phyloP scores from a whole-genome alignment of 2,113 vertebrate species.

The Channa argus region DNA sequence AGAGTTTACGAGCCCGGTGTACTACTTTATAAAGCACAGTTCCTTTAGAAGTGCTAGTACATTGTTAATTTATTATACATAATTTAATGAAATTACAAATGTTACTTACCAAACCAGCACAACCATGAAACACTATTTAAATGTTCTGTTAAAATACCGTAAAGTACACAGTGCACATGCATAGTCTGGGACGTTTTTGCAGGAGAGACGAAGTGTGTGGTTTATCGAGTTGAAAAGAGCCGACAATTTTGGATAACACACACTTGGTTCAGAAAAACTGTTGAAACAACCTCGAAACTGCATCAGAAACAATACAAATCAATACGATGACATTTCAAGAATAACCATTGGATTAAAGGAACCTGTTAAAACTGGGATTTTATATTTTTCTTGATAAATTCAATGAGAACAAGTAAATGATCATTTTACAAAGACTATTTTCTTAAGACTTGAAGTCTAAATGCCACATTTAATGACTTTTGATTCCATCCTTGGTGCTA shows the following conservation, averaged over 20 bases:
- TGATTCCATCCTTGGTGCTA: conserved; percentile 5
- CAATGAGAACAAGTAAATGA: conserved; percentile 21
- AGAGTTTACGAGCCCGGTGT: neutral
- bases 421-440: neutral
- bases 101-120: neutral
- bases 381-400: conserved; percentile 15
- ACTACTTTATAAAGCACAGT: neutral
- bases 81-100: too few relatives aligned
- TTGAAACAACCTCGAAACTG: conserved; percentile 16
- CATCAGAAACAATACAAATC: conserved; percentile 8
- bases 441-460: conserved; percentile 15
- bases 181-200: neutral
- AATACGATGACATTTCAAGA: conserved; percentile 26
- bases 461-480: conserved; percentile 49
- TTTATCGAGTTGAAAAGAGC: neutral
- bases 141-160: neutral
- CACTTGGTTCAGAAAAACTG: conserved; percentile 6
- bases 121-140: neutral
- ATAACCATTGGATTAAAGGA: conserved; percentile 2
- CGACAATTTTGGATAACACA: neutral
- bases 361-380: neutral
- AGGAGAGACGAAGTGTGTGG: neutral
- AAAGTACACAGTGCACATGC: neutral
- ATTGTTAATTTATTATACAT: neutral
- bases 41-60: neutral